Evolutionary conservation across 2,113 vertebrate genomes (phyloP), one percentile per base, ranked within the genome.

Genomic region (Hiodon tergisus): DNA sequence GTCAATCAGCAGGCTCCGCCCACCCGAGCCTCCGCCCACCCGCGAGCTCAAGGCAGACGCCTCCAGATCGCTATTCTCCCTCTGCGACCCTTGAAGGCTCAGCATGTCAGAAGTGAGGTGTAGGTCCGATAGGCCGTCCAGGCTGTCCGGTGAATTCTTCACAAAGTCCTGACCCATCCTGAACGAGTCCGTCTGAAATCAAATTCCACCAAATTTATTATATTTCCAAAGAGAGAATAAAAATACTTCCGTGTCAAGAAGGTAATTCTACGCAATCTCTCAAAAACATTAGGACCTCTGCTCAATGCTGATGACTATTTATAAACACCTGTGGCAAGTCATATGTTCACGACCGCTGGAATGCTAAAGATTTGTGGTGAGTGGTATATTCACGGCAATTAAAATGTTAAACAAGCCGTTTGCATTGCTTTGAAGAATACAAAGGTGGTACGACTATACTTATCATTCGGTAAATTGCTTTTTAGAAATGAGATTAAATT

Each of bases 131-230:
- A 94, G 78, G 47, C 86, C 85, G 53, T 91, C 89, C 65, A 91
- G 71, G 47, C 82, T 81, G 50, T 79, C 82, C 13, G 92, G 86
- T 67, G 92, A 89, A 63, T 81, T 89, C 80, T 92, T 94, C 57
- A 91, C 80, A 47, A 94, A 88, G 4, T 95, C 93, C 83, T 91
- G 91, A 75, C 92, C 92, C 95, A 95, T 95, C 85, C 94, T 95
- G 83, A 98, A 97, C 72, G 97, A 99, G 87, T 99, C 97, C 6
- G 91, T 91, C 97, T 98, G 78, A 84, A 81, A 17, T 83, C 51
- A 4, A 68, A 10, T 16, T 6, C 31, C n/a, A 69, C 17, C 51
- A 57, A 8, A 11, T 57, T 57, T 2, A 57, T 11, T 11, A 68
- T 14, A 13, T 14, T 50, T n/a, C 16, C 4, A 65, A 51, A 57